These are phyloP conservation scores for Rhineura floridana DNA, from an alignment of 2,113 vertebrate genomes.

Conservation along the genomic window DNA sequence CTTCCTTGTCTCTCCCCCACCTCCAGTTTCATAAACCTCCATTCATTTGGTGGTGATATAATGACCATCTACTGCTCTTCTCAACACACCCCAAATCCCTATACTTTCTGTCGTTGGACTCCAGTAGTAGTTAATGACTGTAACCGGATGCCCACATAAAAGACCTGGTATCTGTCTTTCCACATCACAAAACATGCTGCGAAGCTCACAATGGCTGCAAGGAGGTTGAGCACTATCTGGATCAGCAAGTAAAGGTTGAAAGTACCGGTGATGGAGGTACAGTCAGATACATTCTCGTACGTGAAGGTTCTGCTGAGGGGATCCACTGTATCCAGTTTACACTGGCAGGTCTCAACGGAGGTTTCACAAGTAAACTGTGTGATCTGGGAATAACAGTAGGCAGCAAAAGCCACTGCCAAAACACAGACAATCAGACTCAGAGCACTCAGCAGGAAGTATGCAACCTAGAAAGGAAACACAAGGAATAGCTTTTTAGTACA, in stretches of 20 bases:
- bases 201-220: slow-evolving; percentile 84
- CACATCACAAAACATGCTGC: slow-evolving; percentile 90
- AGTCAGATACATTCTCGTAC: slow-evolving; percentile 82
- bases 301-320: slow-evolving; percentile 87
- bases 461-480: slow-evolving; percentile 77
- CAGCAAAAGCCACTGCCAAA: slow-evolving; percentile 86
- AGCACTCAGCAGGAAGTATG: slow-evolving; percentile 90
- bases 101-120: slow-evolving; percentile 83
- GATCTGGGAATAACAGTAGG: slow-evolving; percentile 84
- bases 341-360: slow-evolving; percentile 76
- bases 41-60: neutral
- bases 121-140: slow-evolving; percentile 58
- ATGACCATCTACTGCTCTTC: neutral
- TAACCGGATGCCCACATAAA: slow-evolving; percentile 85
- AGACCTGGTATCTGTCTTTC: slow-evolving; percentile 96
- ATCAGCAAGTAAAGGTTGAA: slow-evolving; percentile 86
- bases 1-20: neutral
- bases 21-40: rapidly evolving
- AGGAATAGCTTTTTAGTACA: neutral
- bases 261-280: slow-evolving; percentile 76
- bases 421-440: slow-evolving; percentile 84
- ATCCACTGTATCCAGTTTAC: slow-evolving; percentile 81
- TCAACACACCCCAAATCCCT: slow-evolving; percentile 10
- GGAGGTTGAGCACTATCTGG: slow-evolving; percentile 89
- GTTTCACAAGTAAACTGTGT: slow-evolving; percentile 76